Evolutionary conservation across 2,888 invertebrate species (phyloP).

Genomic region (Trisateles emortualis): DNA sequence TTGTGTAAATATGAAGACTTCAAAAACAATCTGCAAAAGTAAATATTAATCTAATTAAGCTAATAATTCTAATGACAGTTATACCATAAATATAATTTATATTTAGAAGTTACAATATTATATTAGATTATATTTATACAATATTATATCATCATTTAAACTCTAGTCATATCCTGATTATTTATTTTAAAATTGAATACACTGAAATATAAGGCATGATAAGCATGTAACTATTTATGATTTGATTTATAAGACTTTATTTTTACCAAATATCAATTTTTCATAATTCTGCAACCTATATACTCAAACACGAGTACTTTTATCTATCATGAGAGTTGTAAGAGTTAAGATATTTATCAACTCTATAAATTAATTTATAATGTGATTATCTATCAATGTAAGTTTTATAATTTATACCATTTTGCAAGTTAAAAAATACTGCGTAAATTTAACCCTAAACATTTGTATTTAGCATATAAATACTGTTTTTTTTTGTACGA

Average conservation of each 20-base stretch:
- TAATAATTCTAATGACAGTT: not conserved
- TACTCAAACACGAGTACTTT: no score
- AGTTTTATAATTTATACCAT: no score
- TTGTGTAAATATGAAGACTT: not conserved
- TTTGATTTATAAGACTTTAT: not conserved
- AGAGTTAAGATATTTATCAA: no score
- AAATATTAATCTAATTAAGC: not conserved
- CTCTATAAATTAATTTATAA: no score
- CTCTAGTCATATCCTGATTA: slow-evolving; percentile 33
- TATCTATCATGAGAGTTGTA: no score
- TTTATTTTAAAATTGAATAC: slow-evolving; percentile 13
- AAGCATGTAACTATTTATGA: not conserved
- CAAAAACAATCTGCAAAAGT: not conserved
- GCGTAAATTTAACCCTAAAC: no score
- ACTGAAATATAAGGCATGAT: not conserved
- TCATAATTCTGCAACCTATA: no score
- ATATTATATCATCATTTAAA: slow-evolving; percentile 9
- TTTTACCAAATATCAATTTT: no score
- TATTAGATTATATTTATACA: not conserved
- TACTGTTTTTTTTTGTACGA: no score
- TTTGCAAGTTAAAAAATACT: no score
- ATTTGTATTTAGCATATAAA: no score
- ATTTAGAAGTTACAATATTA: not conserved
- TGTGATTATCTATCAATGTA: no score
- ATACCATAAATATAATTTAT: not conserved